Evolutionary conservation across 2,797 vertebrate genomes (phyloP).

Genomic region (Hydrolagus colliei): DNA sequence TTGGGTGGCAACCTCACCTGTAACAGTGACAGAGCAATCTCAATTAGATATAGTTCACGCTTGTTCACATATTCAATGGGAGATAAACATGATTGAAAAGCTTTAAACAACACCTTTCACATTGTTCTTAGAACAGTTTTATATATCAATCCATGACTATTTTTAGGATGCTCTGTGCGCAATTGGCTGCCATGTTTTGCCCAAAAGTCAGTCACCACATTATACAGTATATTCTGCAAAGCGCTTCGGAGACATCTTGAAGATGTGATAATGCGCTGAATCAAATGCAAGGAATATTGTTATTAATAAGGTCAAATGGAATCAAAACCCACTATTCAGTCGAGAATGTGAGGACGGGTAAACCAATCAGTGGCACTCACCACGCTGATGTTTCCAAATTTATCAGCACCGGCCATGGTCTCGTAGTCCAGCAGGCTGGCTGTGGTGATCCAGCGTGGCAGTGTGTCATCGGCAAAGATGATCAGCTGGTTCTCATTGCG

Average conservation of each 20-base stretch:
- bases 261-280: no score
- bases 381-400: slow-evolving; percentile 95
- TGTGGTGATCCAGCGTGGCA: slow-evolving; percentile 94
- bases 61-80: background rate
- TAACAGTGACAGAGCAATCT: background rate
- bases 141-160: no score
- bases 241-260: no score
- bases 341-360: background rate
- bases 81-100: no score
- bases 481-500: slow-evolving; percentile 96
- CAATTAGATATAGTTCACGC: no score
- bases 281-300: no score
- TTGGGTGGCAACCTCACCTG: slow-evolving; percentile 92
- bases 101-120: no score
- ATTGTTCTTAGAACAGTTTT: no score
- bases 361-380: slow-evolving; percentile 58
- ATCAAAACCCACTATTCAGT: background rate
- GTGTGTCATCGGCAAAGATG: slow-evolving; percentile 94
- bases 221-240: no score
- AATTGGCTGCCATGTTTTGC: no score
- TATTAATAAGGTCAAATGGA: background rate
- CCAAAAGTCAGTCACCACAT: no score
- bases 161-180: no score
- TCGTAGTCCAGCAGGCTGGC: slow-evolving; percentile 90
- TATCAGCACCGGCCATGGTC: slow-evolving; percentile 92